These are phyloP conservation scores for Plutella xylostella DNA, from an alignment of 2,888 invertebrate genomes.

Conservation along the genomic window DNA sequence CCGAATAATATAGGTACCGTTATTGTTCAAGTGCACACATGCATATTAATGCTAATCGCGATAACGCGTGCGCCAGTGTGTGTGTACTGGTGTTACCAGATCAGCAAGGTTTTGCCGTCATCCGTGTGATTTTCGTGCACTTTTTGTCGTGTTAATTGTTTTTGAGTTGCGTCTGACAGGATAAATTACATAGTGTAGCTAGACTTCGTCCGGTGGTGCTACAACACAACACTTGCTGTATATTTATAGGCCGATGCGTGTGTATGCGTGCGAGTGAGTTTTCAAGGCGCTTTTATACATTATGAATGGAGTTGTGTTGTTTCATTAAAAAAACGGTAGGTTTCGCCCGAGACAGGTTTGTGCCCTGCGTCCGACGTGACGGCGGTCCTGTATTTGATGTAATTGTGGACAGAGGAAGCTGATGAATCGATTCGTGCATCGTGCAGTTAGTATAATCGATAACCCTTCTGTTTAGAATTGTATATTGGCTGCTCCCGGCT, in stretches of 20 bases:
- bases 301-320: conserved; percentile 64
- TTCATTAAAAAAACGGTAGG: conserved; percentile 53
- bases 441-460: no score
- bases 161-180: conserved; percentile 21
- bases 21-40: conserved; percentile 36
- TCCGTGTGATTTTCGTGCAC: conserved; percentile 48
- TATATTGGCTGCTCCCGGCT: conserved; percentile 12
- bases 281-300: conserved; percentile 55
- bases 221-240: neutral
- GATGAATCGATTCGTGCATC: no score
- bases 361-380: conserved; percentile 49
- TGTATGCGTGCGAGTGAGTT: conserved; percentile 36
- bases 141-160: conserved; percentile 27
- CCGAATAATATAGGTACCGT: conserved; percentile 30
- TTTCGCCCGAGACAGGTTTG: conserved; percentile 47
- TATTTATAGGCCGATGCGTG: conserved; percentile 34
- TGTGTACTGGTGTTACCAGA: conserved; percentile 30
- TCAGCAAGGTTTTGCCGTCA: conserved; percentile 16
- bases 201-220: conserved; percentile 13
- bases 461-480: no score
- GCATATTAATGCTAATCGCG: no score
- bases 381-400: conserved; percentile 45
- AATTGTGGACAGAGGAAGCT: conserved; percentile 51
- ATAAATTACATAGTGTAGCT: conserved; percentile 34
- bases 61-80: conserved; percentile 19